Evolutionary conservation across 2,113 vertebrate genomes (phyloP).

Genomic region (Eulemur rufifrons): DNA sequence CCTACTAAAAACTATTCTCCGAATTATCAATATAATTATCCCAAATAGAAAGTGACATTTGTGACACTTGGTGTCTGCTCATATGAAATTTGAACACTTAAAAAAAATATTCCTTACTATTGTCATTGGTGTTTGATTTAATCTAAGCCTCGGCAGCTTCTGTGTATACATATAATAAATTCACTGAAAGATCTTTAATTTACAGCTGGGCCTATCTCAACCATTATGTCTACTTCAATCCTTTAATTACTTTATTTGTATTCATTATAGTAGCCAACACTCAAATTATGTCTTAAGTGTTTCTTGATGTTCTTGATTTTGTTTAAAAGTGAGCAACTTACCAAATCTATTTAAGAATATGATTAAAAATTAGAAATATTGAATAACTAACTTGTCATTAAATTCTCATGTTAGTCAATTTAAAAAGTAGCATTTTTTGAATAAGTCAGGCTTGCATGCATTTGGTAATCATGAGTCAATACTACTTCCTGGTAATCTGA

Average conservation of each 20-base stretch:
- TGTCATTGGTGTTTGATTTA: neutral
- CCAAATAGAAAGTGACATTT: neutral
- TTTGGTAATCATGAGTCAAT: neutral
- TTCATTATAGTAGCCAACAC: neutral
- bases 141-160: neutral
- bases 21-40: neutral
- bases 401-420: neutral
- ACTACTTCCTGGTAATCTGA: neutral
- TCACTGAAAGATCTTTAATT: neutral
- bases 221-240: neutral
- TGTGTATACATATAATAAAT: neutral
- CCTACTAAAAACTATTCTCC: neutral
- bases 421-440: neutral
- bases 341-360: neutral
- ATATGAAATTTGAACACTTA: neutral
- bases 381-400: neutral
- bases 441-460: neutral
- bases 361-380: neutral
- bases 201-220: neutral
- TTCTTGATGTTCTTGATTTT: neutral
- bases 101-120: neutral
- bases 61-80: neutral
- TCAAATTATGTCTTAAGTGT: neutral
- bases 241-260: neutral
- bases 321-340: neutral